Evolutionary conservation across 2,113 vertebrate species (phyloP).

Genomic region (Sapajus apella): DNA sequence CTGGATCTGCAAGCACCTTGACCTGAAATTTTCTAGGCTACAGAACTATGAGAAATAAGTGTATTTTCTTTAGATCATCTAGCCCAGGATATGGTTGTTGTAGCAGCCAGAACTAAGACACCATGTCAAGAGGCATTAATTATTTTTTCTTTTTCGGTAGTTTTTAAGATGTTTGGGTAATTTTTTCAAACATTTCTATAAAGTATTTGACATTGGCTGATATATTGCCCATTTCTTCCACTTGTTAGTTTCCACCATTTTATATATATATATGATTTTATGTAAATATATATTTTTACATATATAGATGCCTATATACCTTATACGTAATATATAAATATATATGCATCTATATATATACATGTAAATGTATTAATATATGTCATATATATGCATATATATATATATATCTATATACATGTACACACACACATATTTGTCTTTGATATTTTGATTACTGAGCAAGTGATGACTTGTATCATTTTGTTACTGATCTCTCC

Average conservation of each 20-base stretch:
- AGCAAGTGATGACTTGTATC: too few relatives aligned
- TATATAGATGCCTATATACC: too few relatives aligned
- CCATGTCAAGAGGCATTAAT: too few relatives aligned
- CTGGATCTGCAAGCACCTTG: not conserved
- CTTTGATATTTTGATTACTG: too few relatives aligned
- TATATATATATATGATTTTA: not conserved
- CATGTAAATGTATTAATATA: too few relatives aligned
- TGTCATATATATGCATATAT: not conserved
- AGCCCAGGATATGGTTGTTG: not conserved
- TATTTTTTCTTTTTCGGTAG: not conserved
- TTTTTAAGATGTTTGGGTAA: not conserved
- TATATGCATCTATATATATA: too few relatives aligned
- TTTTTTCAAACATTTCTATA: not conserved
- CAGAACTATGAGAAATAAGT: not conserved
- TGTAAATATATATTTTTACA: too few relatives aligned
- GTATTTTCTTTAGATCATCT: accelerated
- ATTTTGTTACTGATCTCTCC: not conserved
- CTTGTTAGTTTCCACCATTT: not conserved
- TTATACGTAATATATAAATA: too few relatives aligned
- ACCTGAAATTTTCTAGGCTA: not conserved
- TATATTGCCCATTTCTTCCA: not conserved
- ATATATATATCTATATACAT: not conserved
- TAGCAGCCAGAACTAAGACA: not conserved
- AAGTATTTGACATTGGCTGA: not conserved
- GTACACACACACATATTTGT: not conserved